These are phyloP conservation scores for Drosophila nannoptera DNA, from an alignment of 1,140 invertebrate genomes.

Conservation along the genomic window DNA sequence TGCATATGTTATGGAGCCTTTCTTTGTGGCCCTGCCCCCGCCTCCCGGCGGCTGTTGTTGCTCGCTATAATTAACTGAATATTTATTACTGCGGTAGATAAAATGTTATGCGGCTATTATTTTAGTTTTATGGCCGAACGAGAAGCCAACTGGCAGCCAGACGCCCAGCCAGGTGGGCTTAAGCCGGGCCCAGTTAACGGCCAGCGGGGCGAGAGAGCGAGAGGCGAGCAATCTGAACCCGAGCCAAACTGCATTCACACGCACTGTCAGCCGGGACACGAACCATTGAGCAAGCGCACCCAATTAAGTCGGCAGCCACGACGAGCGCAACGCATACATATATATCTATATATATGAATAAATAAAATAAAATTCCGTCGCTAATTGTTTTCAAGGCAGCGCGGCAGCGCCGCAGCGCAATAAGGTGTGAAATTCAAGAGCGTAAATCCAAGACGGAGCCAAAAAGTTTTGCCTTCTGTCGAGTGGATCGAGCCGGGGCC, in stretches of 20 bases:
- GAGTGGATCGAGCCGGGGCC: constrained; percentile 2
- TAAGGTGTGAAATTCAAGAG: constrained; percentile 75
- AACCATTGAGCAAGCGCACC: constrained; percentile 54
- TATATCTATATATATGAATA: not conserved
- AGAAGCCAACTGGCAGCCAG: constrained; percentile 38
- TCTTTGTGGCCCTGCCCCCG: not conserved
- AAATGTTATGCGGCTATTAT: constrained; percentile 77
- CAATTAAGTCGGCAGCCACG: constrained; percentile 52
- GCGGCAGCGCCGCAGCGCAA: constrained; percentile 46
- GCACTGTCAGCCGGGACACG: constrained; percentile 38
- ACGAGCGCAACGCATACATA: not conserved
- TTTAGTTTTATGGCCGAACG: constrained; percentile 70
- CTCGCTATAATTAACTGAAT: constrained; percentile 74
- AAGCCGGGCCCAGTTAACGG: constrained; percentile 41
- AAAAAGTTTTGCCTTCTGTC: constrained; percentile 47
- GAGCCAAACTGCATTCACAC: constrained; percentile 58
- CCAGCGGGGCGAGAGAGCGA: constrained; percentile 6
- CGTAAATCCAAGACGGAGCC: constrained; percentile 42
- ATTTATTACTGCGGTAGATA: constrained; percentile 78
- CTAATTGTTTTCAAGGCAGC: constrained; percentile 69
- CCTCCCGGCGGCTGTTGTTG: constrained; percentile 1
- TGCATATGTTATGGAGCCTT: constrained; percentile 4
- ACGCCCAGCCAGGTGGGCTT: constrained; percentile 56
- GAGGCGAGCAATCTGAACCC: constrained; percentile 30
- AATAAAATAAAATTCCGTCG: constrained; percentile 29